These are phyloP conservation scores for Artemia franciscana DNA, from an alignment of 1,140 invertebrate species.

Conservation along the genomic window DNA sequence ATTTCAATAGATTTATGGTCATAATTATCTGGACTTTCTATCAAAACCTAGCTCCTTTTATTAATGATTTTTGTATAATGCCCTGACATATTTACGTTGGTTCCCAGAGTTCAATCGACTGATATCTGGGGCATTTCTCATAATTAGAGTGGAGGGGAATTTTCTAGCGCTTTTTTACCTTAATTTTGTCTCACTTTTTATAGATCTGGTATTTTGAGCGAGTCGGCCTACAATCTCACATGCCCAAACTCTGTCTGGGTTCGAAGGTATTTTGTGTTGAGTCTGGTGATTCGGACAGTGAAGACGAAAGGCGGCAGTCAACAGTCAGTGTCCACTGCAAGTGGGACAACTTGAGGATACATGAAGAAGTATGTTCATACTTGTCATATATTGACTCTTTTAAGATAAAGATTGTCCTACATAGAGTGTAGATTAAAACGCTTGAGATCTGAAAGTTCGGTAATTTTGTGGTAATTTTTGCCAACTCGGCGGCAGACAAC, in stretches of 20 bases:
- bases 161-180: too few species aligned
- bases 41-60: neutral
- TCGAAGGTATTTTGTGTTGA: conserved; percentile 17
- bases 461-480: too few species aligned
- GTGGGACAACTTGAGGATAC: neutral
- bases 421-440: too few species aligned
- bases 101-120: neutral
- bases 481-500: too few species aligned
- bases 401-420: too few species aligned
- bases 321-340: neutral
- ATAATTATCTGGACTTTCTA: too few species aligned
- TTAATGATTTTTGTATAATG: neutral
- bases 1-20: too few species aligned
- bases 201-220: conserved; percentile 74
- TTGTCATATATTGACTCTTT: too few species aligned
- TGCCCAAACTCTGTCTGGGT: conserved; percentile 50
- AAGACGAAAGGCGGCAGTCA: neutral
- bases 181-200: too few species aligned
- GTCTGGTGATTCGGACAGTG: conserved; percentile 1
- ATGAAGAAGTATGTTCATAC: neutral
- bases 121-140: conserved; percentile 6
- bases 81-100: neutral
- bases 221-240: conserved; percentile 62
- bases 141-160: too few species aligned
- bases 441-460: too few species aligned